Base-by-base conservation (phyloP, 2,888 invertebrate genomes). In the Cheilosia pagana region DNA sequence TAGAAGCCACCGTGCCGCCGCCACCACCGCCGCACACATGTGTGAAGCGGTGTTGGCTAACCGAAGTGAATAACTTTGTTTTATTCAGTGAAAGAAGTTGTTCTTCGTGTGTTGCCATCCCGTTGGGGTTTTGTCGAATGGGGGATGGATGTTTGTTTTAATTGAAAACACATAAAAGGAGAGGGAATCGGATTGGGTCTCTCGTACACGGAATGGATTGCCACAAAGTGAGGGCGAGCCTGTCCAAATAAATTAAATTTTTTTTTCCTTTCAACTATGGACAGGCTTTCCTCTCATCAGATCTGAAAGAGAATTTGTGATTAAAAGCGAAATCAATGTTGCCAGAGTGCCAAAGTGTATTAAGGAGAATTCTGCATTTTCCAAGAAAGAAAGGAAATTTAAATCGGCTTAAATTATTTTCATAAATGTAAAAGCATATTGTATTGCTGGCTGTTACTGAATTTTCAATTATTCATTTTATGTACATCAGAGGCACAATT, bases 1-100 rank as follows among this genome's bases (percentile, higher is more conserved):
- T 35, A 43, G 28, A 67, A 45, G 60, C 55, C 53, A 6, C 16
- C 10, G 43, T 10, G 41, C 57, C 52, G 14, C 55, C 60, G 16
- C 3, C 8, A 6, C 23, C 48, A 62, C 62, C 50, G 53, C 77
- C 62, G 35, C 35, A 35, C 35, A 35, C 68, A 70, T 74, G 74
- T 78, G 68, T 74, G 83, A 74, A 55, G 78, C 74, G 68, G 78
- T 75, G 43, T 78, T 83, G 83, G 78, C 45, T 79, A 74, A 75
- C 83, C 83, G 45, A 83, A 78, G 74, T 74, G 78, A 83, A 79
- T 83, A 83, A 83, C 78, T 83, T 74, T 74, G 63, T 41, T 71
- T 48, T 23, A n/a, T 35, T 16, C 45, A 63, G 41, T 7, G 31
- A 52, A 74, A 83, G 70, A 74, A 70, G 63, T 65, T 74, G 57